A percentile compares a stretch with the other conserved stretches of the same genome.
phyloP scores from a whole-genome alignment of 2,888 invertebrate genomes.

The Mantis religiosa region DNA sequence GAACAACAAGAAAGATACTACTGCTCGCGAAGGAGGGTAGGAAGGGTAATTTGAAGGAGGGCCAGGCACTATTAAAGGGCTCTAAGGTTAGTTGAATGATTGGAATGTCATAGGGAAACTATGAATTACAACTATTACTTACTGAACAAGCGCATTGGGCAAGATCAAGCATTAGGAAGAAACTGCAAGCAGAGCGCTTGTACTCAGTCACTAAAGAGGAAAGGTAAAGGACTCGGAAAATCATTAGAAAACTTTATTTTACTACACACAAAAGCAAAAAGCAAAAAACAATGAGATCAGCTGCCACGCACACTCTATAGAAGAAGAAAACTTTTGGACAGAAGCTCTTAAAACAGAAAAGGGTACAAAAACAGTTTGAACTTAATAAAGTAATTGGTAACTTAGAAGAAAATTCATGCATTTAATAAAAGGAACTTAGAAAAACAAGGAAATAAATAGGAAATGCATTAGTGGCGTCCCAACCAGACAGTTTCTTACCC shows the following conservation, averaged over 20 bases:
- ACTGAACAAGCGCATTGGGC: background rate
- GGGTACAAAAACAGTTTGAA: background rate
- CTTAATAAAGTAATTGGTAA: background rate
- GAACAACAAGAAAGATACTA: background rate
- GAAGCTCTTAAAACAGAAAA: background rate
- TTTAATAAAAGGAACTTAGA: background rate
- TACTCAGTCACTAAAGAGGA: background rate
- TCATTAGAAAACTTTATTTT: background rate
- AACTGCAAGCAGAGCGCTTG: background rate
- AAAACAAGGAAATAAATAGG: background rate
- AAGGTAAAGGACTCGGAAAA: background rate
- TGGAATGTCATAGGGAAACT: background rate
- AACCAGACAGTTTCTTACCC: background rate
- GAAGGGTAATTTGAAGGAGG: background rate
- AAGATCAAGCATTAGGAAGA: background rate
- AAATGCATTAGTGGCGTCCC: slow-evolving; percentile 19
- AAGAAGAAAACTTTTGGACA: background rate
- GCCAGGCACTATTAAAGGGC: background rate
- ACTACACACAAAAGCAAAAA: slow-evolving; percentile 18
- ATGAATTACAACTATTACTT: background rate
- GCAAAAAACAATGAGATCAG: background rate
- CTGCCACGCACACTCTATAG: background rate
- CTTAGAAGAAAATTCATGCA: background rate
- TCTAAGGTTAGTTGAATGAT: background rate
- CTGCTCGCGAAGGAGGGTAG: background rate